Conservation (phyloP, 2,113 vertebrate species). For the Entosphenus tridentatus region DNA sequence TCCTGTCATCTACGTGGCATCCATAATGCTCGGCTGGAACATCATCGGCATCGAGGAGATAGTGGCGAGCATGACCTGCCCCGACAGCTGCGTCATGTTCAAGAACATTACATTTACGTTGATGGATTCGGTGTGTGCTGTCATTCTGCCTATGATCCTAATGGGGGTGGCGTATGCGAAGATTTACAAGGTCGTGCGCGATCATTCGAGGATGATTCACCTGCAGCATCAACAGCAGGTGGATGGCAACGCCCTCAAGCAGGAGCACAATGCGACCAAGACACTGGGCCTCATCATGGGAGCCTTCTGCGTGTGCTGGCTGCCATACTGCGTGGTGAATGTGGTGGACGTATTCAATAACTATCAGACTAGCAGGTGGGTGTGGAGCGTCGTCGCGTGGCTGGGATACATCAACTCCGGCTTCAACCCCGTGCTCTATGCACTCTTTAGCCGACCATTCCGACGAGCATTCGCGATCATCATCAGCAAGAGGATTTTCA, state of each 20-base stretch:
- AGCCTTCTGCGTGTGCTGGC: slow-evolving; percentile 33
- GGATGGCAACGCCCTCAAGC: slow-evolving; percentile 27
- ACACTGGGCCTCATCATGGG: slow-evolving; percentile 43
- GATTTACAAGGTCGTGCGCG: slow-evolving; percentile 25
- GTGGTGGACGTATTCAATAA: slow-evolving; percentile 33
- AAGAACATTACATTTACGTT: too few species aligned
- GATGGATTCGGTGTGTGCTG: slow-evolving; percentile 12
- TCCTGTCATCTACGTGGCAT: slow-evolving; percentile 25
- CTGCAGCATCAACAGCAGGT: slow-evolving; percentile 9
- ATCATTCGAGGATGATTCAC: slow-evolving; percentile 27
- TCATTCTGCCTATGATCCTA: slow-evolving; percentile 15
- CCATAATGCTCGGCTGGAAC: slow-evolving; percentile 30
- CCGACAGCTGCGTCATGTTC: too few species aligned
- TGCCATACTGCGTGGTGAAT: slow-evolving; percentile 37
- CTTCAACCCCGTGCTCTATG: slow-evolving; percentile 37
- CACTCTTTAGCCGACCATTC: slow-evolving; percentile 32
- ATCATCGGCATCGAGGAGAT: slow-evolving; percentile 33
- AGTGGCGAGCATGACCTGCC: slow-evolving; percentile 14
- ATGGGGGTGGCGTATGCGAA: slow-evolving; percentile 25
- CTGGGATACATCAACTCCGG: slow-evolving; percentile 38
- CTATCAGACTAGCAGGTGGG: slow-evolving; percentile 21
- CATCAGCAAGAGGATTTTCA: slow-evolving; percentile 14
- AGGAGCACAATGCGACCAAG: slow-evolving; percentile 34
- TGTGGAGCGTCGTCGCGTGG: slow-evolving; percentile 38
- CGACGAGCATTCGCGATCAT: slow-evolving; percentile 32